phyloP scores from a whole-genome alignment of 2,888 invertebrate species.

The Epinotia brunnichana region DNA sequence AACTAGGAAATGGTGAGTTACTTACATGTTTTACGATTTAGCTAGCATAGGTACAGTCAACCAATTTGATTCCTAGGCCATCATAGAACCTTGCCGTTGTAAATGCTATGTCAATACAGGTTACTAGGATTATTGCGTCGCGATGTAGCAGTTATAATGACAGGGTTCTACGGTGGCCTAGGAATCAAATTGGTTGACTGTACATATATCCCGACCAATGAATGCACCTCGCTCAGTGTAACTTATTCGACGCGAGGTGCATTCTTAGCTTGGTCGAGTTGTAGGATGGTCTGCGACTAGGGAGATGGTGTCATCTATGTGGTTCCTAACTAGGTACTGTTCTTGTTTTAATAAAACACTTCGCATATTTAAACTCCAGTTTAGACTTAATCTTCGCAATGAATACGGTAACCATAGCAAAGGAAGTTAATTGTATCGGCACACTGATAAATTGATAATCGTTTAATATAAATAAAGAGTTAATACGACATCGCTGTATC shows the following conservation, averaged over 20 bases:
- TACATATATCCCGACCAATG: too few species aligned
- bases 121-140: too few species aligned
- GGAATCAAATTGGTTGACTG: too few species aligned
- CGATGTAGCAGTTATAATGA: too few species aligned
- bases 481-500: slow-evolving; percentile 56
- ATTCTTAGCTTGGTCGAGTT: too few species aligned
- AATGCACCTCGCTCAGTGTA: too few species aligned
- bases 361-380: slow-evolving; percentile 41
- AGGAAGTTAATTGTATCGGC: slow-evolving; percentile 66
- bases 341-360: slow-evolving; percentile 30
- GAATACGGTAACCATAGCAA: slow-evolving; percentile 64
- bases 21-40: not conserved
- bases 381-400: slow-evolving; percentile 55
- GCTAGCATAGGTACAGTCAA: too few species aligned
- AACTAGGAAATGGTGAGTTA: slow-evolving; percentile 4
- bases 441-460: slow-evolving; percentile 70
- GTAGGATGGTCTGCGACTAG: not conserved
- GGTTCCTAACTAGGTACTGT: not conserved
- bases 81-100: too few species aligned
- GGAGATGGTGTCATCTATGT: not conserved
- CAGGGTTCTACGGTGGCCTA: too few species aligned
- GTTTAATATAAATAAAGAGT: slow-evolving; percentile 73
- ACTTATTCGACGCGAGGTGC: too few species aligned
- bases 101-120: too few species aligned
- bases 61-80: too few species aligned